Evolutionary conservation across 2,888 invertebrate species (phyloP).

Genomic region (Apamea anceps): DNA sequence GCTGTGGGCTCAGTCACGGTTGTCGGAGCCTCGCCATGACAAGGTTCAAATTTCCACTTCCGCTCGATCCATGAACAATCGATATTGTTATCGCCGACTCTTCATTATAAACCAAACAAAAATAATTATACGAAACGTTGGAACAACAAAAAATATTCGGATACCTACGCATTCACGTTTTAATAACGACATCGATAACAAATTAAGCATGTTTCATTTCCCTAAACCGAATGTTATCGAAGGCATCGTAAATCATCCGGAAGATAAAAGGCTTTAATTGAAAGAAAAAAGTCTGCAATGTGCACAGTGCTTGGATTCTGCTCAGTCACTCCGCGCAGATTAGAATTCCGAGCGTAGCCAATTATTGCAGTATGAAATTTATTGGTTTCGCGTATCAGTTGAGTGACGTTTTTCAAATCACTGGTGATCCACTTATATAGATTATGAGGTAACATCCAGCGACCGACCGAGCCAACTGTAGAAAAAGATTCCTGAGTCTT

Average conservation of each 20-base stretch:
- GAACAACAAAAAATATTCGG: slow-evolving; percentile 71
- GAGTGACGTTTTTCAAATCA: slow-evolving; percentile 74
- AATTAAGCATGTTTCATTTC: slow-evolving; percentile 72
- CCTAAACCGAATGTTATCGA: slow-evolving; percentile 72
- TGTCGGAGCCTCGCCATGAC: slow-evolving; percentile 81
- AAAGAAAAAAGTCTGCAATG: slow-evolving; percentile 84
- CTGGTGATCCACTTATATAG: slow-evolving; percentile 65
- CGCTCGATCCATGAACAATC: slow-evolving; percentile 86
- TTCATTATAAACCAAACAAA: slow-evolving; percentile 84
- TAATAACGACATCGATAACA: slow-evolving; percentile 70
- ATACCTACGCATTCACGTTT: slow-evolving; percentile 68
- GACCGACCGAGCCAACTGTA: slow-evolving; percentile 34
- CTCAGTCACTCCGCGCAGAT: slow-evolving; percentile 85
- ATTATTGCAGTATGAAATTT: slow-evolving; percentile 83
- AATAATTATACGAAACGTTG: slow-evolving; percentile 79
- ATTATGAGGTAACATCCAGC: slow-evolving; percentile 43
- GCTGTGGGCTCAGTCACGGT: slow-evolving; percentile 87
- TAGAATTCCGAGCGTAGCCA: slow-evolving; percentile 84
- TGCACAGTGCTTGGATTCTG: slow-evolving; percentile 81
- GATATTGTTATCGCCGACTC: slow-evolving; percentile 85
- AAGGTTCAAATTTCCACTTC: slow-evolving; percentile 88
- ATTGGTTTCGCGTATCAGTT: slow-evolving; percentile 81
- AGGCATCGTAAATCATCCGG: slow-evolving; percentile 82
- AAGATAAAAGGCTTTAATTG: slow-evolving; percentile 86
- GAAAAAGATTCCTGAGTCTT: slow-evolving; percentile 59